These are phyloP conservation scores for Drosophila nasuta DNA, from an alignment of 1,140 invertebrate species.

Conservation along the genomic window DNA sequence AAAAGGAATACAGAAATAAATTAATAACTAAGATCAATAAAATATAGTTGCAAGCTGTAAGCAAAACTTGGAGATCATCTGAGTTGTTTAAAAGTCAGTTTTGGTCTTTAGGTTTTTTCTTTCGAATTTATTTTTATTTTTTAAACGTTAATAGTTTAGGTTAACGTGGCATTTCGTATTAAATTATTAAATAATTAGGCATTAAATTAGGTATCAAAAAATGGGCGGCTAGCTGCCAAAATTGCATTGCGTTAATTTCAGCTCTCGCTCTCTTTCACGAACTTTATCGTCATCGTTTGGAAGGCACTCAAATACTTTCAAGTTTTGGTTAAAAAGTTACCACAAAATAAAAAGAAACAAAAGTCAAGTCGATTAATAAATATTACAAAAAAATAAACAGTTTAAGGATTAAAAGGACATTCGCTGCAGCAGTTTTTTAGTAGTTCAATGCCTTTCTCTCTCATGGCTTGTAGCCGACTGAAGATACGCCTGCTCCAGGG, in stretches of 20 bases:
- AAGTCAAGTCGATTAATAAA: background rate
- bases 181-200: constrained; percentile 49
- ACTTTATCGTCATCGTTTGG: constrained; percentile 57
- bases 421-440: constrained; percentile 5
- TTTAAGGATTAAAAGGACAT: constrained; percentile 16
- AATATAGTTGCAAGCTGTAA: background rate
- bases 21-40: constrained; percentile 6
- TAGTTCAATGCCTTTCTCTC: constrained; percentile 55
- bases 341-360: constrained; percentile 3
- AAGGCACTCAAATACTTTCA: constrained; percentile 49
- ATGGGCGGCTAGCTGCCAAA: constrained; percentile 62
- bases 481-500: constrained; percentile 68
- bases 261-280: constrained; percentile 34
- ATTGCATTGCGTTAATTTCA: constrained; percentile 71
- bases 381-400: constrained; percentile 23
- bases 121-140: constrained; percentile 22
- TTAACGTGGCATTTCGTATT: constrained; percentile 27
- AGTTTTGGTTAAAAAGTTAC: constrained; percentile 27
- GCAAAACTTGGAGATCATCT: background rate
- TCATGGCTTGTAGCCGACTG: constrained; percentile 54
- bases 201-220: constrained; percentile 57
- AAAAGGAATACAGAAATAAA: constrained; percentile 1
- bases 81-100: constrained; percentile 8
- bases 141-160: constrained; percentile 21
- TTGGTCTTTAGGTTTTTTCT: constrained; percentile 23